Base-by-base conservation (phyloP, 2,113 vertebrate genomes). In the Seriola aureovittata region DNA sequence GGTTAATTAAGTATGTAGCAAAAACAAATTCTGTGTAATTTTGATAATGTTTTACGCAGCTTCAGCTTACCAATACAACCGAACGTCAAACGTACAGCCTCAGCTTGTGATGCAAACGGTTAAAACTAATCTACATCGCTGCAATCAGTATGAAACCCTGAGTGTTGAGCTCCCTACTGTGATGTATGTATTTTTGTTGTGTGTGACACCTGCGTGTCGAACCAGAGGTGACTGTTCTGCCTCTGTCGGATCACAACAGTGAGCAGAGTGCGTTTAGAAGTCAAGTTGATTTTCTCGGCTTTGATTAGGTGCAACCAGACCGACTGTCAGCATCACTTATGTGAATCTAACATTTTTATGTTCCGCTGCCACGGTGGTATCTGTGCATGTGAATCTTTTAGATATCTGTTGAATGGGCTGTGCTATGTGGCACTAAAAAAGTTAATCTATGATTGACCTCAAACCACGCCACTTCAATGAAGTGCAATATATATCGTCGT, bases 181-280 rank as follows among this genome's bases (percentile, higher is more conserved):
- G 78, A 25, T 65, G 46, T 32, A 48, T 46, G 66, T 64, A 71
- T 78, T 86, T 73, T 36, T 38, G 60, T 62, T 57, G 48, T 11
- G 29, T 73, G 71, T 74, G 82, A 87, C 59, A 23, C 48, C 54
- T 67, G 76, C 68, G 44, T 72, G 64, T 78, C 75, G 88, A 85
- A 91, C 79, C 55, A 83, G 86, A 72, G 66, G 11, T 44, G 81
- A 86, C 88, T 71, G 64, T 11, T 76, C 70, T 19, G 86, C 59
- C 64, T 76, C 71, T 70, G 84, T 32, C 16, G 34, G 58, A 68
- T 59, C 68, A 78, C 71, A 78, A 48, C 80, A 65, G 46, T 13
- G 46, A 78, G 58, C 78, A 21, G 38, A 58, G 48, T 69, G 50
- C 25, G 21, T 85, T 72, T 80, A 58, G 19, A 72, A 85, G 84